Evolutionary conservation across 2,113 vertebrate genomes (phyloP).

Genomic region (Typhlomys cinereus): DNA sequence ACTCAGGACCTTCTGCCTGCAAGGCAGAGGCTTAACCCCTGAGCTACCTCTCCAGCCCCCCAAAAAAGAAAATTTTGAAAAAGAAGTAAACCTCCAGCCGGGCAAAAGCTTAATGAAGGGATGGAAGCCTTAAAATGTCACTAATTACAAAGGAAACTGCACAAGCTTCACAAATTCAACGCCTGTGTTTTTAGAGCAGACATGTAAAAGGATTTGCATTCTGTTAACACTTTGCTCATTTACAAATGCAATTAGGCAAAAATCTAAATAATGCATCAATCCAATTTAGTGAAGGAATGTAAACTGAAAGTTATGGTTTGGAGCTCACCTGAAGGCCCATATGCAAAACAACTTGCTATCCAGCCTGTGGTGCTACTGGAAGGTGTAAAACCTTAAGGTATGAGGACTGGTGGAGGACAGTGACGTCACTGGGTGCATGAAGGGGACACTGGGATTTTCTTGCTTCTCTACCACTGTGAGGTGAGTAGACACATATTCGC

Average conservation of each 20-base stretch:
- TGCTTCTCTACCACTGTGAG: neutral
- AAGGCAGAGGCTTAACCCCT: no score
- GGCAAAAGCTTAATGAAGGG: constrained; percentile 42
- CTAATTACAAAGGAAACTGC: neutral
- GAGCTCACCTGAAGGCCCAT: no score
- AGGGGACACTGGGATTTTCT: neutral
- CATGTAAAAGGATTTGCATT: constrained; percentile 3
- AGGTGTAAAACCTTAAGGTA: neutral
- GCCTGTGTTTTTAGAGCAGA: constrained; percentile 21
- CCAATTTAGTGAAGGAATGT: neutral
- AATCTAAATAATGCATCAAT: constrained; percentile 29
- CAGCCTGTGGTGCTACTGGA: neutral
- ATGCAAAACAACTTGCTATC: neutral
- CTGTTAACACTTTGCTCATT: neutral
- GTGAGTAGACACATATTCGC: neutral
- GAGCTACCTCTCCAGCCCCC: no score
- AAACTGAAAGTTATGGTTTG: neutral
- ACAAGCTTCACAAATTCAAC: neutral
- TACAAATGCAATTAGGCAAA: constrained; percentile 50
- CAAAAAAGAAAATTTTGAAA: constrained; percentile 48
- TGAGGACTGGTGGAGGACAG: no score
- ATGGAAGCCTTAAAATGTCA: constrained; percentile 58
- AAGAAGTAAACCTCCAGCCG: constrained; percentile 45
- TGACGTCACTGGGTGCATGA: neutral
- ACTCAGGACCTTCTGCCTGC: no score